Percentiles rank a stretch among this genome's conserved stretches.
These are phyloP conservation scores for Ellobium chinense DNA, from an alignment of 2,888 invertebrate genomes.

Conservation along the genomic window DNA sequence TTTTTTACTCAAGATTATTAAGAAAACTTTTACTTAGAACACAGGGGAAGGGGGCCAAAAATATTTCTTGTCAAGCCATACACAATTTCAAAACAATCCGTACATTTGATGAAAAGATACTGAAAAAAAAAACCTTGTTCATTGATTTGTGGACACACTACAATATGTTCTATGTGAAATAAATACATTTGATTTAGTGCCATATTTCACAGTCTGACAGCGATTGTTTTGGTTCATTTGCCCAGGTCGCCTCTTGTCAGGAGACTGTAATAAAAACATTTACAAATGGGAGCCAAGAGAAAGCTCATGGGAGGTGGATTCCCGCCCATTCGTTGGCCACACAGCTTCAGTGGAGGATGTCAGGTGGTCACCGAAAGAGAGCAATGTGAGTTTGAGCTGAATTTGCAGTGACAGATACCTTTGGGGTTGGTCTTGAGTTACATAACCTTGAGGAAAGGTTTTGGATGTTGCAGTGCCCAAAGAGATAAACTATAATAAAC, in stretches of 20 bases:
- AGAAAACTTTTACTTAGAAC: too few relatives aligned
- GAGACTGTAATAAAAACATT: conserved; percentile 95
- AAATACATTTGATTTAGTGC: not conserved
- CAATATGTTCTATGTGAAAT: too few relatives aligned
- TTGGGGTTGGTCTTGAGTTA: too few relatives aligned
- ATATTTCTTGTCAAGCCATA: too few relatives aligned
- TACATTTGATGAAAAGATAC: too few relatives aligned
- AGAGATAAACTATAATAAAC: too few relatives aligned
- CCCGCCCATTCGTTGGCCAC: conserved; percentile 92
- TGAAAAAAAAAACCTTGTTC: too few relatives aligned
- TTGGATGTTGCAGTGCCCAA: not conserved
- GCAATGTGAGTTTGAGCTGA: conserved; percentile 81
- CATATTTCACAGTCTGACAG: conserved; percentile 53
- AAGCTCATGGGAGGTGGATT: conserved; percentile 93
- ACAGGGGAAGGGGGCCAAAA: too few relatives aligned
- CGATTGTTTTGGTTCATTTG: too few relatives aligned
- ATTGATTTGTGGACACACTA: too few relatives aligned
- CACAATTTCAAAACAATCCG: too few relatives aligned
- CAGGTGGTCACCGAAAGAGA: conserved; percentile 99
- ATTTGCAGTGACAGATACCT: not conserved
- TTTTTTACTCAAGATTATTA: too few relatives aligned
- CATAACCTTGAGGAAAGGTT: not conserved
- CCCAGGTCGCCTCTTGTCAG: conserved; percentile 91
- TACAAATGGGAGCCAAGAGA: conserved; percentile 94
- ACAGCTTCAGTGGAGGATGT: conserved; percentile 97